Evolutionary conservation across 2,888 invertebrate genomes (phyloP), one percentile per base, ranked within the genome.

Genomic region (Diadromus collaris): DNA sequence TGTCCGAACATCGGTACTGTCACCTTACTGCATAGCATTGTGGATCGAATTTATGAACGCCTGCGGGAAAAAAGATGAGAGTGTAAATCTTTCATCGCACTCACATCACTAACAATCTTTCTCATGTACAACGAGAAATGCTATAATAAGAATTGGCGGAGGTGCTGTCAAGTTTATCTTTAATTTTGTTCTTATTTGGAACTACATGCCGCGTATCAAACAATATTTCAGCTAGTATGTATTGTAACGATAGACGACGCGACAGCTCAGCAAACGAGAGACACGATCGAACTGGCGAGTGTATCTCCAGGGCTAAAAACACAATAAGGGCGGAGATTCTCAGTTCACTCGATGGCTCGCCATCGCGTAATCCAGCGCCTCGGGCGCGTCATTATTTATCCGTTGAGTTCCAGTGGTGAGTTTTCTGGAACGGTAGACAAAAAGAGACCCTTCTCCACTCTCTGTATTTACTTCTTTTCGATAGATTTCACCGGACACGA

Each of bases 271-370:
- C 21, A 19, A 32, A 48, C 51, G 7, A 65, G 7, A 65, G 34
- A 65, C 21, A 65, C 48, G 32, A 38, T 34, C n/a, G 32, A 65
- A 19, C 6, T 2, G 21, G 29, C n/a, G 48, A 16, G 32, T 24
- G 13, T 34, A 46, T 29, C 34, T 21, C 19, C 19, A 21, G 48
- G 48, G 13, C 32, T 19, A 51, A 65, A 34, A 32, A 51, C 16
- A 38, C 29, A 38, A n/a, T 27, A 60, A 67, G 27, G 32, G 38
- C n/a, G 10, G 56, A 56, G 44, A 54, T 29, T 41, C 68, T 41
- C 27, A 29, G 68, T 69, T 51, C 46, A 51, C 44, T 61, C 44
- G 61, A 27, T 61, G 44, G 61, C 61, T 76, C 56, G 54, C 54
- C 63, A 54, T 44, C 21, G 19, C 13, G 44, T 56, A 56, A 75